Percentiles rank a stretch among this genome's conserved stretches.
Conservation (phyloP, 2,797 vertebrate species). For the Morelia viridis region DNA sequence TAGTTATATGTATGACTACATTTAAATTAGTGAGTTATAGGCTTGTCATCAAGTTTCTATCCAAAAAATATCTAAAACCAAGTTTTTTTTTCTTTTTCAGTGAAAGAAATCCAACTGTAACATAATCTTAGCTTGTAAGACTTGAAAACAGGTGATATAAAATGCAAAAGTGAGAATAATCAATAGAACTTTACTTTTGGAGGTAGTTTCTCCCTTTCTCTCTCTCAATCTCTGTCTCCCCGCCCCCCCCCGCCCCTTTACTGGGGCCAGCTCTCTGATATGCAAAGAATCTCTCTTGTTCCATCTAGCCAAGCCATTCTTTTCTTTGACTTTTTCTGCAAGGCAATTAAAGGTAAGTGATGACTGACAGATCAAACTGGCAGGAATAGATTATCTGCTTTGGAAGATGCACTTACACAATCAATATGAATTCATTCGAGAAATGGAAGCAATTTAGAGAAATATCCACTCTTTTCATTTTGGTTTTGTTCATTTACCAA, state of each 20-base stretch:
- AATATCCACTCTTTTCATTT: conserved; percentile 67
- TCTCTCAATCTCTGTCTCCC: background rate
- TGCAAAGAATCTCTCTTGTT: conserved; percentile 41
- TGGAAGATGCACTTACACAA: conserved; percentile 75
- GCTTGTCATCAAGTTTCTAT: background rate
- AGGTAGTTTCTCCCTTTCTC: background rate
- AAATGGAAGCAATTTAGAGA: conserved; percentile 76
- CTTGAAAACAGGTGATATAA: background rate
- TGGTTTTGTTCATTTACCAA: conserved; percentile 67
- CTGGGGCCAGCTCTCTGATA: background rate
- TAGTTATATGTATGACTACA: background rate
- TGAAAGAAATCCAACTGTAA: background rate
- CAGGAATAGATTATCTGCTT: conserved; percentile 76
- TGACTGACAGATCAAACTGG: conserved; percentile 71
- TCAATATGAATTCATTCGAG: conserved; percentile 80
- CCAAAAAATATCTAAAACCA: background rate
- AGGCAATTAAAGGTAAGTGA: conserved; percentile 77
- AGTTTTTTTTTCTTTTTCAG: background rate
- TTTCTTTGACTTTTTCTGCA: conserved; percentile 63
- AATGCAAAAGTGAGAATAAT: background rate
- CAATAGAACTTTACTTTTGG: background rate
- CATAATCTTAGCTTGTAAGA: background rate
- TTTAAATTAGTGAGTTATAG: background rate
- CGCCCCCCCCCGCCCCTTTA: background rate
- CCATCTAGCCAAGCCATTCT: conserved; percentile 48